phyloP scores from a whole-genome alignment of 2,797 vertebrate genomes.

The Lacerta bilineata region DNA sequence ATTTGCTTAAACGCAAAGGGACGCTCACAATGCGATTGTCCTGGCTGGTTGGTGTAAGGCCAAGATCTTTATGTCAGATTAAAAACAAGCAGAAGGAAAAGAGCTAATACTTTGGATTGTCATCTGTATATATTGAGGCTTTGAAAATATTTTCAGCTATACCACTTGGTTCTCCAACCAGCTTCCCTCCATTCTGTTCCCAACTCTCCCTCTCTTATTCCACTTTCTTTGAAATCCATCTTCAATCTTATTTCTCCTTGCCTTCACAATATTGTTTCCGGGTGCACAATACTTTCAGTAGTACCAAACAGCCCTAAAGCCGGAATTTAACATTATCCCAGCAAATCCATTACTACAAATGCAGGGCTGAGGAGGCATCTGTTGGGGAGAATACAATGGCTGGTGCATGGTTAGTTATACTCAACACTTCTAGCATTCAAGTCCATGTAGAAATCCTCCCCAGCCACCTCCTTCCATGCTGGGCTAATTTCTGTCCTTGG shows the following conservation, averaged over 20 bases:
- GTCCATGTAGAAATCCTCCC: too few species aligned
- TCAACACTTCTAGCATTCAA: too few species aligned
- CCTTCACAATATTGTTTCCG: background rate
- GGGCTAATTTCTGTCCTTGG: too few species aligned
- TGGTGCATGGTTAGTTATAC: too few species aligned
- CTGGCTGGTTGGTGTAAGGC: background rate
- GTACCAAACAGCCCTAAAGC: background rate
- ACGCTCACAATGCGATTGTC: slow-evolving; percentile 5
- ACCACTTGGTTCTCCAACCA: background rate
- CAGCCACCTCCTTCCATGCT: too few species aligned
- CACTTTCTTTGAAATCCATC: background rate
- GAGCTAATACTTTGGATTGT: background rate
- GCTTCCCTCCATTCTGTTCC: background rate
- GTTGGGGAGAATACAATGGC: too few species aligned
- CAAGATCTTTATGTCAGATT: background rate
- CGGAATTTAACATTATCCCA: too few species aligned
- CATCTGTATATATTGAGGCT: background rate
- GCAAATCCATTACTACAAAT: too few species aligned
- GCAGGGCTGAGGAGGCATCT: too few species aligned
- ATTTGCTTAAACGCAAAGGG: slow-evolving; percentile 24
- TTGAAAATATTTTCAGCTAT: background rate
- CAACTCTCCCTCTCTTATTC: background rate
- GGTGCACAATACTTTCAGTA: background rate
- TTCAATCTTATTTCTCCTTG: background rate
- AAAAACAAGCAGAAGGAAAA: background rate